A percentile compares a stretch with the other conserved stretches of the same genome.
Conservation (phyloP, 2,113 vertebrate genomes). For the Steatornis caripensis region DNA sequence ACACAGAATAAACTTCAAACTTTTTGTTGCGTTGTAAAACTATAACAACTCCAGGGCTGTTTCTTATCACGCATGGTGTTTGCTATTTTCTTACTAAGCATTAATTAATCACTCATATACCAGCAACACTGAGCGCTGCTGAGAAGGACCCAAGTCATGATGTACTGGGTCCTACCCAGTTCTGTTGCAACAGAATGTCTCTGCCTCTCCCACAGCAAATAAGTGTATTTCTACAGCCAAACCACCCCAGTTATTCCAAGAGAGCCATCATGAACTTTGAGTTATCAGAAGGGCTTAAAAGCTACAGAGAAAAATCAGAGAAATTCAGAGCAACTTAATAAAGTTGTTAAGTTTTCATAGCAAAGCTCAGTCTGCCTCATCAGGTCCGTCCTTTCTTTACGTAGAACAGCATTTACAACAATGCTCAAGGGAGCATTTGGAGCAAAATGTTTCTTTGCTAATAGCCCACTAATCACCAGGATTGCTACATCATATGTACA, state of each 20-base stretch:
- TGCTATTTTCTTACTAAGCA: background rate
- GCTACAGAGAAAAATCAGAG: background rate
- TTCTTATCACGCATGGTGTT: background rate
- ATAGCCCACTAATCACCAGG: background rate
- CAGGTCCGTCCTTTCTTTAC: background rate
- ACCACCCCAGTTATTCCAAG: background rate
- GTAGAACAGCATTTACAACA: background rate
- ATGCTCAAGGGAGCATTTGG: background rate
- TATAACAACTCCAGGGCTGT: background rate
- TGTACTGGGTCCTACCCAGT: background rate
- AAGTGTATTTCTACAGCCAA: background rate
- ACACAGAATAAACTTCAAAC: background rate
- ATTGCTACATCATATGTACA: background rate
- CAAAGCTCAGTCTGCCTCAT: background rate
- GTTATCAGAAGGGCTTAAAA: background rate
- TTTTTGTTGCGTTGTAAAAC: background rate
- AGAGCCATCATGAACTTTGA: background rate
- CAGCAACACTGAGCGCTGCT: background rate
- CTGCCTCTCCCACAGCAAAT: background rate
- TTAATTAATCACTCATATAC: background rate
- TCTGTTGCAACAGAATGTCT: background rate
- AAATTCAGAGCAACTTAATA: background rate
- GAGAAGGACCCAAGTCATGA: background rate
- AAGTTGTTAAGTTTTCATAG: background rate
- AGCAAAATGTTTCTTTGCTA: background rate